phyloP scores from a whole-genome alignment of 2,888 invertebrate genomes.

The Caenorhabditis wallacei region DNA sequence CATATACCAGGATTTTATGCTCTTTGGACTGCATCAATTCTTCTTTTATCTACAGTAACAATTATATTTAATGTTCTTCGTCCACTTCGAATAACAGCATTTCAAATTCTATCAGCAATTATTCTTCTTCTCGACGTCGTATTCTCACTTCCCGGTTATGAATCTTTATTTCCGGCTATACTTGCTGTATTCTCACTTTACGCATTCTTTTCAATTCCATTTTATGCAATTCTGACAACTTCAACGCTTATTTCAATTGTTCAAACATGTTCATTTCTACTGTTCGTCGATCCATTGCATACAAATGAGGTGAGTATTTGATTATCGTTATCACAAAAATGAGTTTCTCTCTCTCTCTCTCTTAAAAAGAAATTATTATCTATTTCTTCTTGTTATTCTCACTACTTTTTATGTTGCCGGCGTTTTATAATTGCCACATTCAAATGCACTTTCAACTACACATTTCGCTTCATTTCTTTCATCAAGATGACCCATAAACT shows the following conservation, averaged over 20 bases:
- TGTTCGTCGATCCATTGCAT: constrained; percentile 60
- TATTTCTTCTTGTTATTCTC: constrained; percentile 16
- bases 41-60: constrained; percentile 54
- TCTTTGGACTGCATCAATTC: constrained; percentile 46
- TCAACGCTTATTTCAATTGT: constrained; percentile 52
- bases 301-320: constrained; percentile 66
- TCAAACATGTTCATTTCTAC: constrained; percentile 58
- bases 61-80: constrained; percentile 52
- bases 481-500: constrained; percentile 40
- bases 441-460: constrained; percentile 37
- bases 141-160: constrained; percentile 64
- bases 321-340: constrained; percentile 6
- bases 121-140: constrained; percentile 54
- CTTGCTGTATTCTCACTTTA: constrained; percentile 74
- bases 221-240: constrained; percentile 49
- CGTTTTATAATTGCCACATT: constrained; percentile 24
- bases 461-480: constrained; percentile 28
- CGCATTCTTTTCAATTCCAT: constrained; percentile 73
- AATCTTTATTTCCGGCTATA: constrained; percentile 76
- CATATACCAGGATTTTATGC: constrained; percentile 57
- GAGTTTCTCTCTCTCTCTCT: neutral
- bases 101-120: constrained; percentile 41
- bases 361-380: too few species aligned
- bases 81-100: constrained; percentile 18
- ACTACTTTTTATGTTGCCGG: constrained; percentile 27